These are phyloP conservation scores for Pseudoips prasinana DNA, from an alignment of 2,888 invertebrate genomes.

Conservation along the genomic window DNA sequence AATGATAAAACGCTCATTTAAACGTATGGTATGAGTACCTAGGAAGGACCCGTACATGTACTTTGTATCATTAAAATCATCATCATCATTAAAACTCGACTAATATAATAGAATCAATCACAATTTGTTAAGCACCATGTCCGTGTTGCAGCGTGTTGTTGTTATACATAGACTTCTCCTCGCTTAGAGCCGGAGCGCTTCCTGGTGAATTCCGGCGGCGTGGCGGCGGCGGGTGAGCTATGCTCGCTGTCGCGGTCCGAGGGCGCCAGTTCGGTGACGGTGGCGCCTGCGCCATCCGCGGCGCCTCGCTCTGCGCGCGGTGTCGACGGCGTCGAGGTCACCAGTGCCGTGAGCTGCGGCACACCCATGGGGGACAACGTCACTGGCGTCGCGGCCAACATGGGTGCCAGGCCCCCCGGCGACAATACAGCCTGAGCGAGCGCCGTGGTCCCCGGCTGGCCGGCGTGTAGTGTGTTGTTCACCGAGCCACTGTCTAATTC, in stretches of 20 bases:
- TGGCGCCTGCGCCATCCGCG: conserved; percentile 41
- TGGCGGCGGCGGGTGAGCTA: conserved; percentile 46
- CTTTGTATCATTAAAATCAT: conserved; percentile 29
- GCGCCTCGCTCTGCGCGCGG: conserved; percentile 53
- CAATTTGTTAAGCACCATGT: conserved; percentile 40
- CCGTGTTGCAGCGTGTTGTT: conserved; percentile 11
- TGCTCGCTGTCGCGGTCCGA: conserved; percentile 62
- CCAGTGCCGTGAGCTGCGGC: conserved; percentile 79
- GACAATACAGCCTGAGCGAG: conserved; percentile 90
- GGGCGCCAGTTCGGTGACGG: conserved; percentile 48
- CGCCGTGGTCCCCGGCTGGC: conserved; percentile 88
- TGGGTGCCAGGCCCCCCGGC: conserved; percentile 74
- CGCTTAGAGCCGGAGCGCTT: conserved; percentile 63
- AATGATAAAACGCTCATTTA: too few species aligned
- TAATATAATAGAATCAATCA: conserved; percentile 32
- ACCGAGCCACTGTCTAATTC: conserved; percentile 90
- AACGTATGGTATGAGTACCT: too few species aligned
- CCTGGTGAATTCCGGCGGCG: conserved; percentile 50
- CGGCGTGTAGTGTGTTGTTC: conserved; percentile 87
- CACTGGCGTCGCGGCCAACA: conserved; percentile 72
- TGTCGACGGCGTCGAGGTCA: conserved; percentile 78
- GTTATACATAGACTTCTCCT: conserved; percentile 71
- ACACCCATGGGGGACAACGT: conserved; percentile 83
- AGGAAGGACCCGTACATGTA: too few species aligned
- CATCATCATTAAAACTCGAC: conserved; percentile 20